Base-by-base conservation (phyloP, 2,888 invertebrate species). In the Caenorhabditis parvicauda region DNA sequence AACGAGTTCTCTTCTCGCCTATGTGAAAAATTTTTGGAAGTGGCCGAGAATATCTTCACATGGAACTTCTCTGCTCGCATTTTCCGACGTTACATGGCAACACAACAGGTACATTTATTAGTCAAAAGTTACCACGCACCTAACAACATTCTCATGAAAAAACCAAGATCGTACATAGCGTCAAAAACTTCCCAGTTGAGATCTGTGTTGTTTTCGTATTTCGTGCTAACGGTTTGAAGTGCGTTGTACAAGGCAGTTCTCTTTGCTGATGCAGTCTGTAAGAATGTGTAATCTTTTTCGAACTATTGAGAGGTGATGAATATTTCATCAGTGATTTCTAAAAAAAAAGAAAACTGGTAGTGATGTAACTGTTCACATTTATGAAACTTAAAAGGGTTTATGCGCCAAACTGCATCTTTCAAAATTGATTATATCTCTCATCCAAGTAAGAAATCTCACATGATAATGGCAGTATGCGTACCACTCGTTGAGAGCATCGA, bases 21-120 rank as follows among this genome's bases (percentile, higher is more conserved):
- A 1, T 66, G 66, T 41, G 66, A 66, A 32, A 62, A 66, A 48
- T 70, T 70, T 27, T 44, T 72, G 6, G 72, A 72, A 51, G 72
- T 92, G 60, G 87, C 88, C 0, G 91, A 91, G 82, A 87, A 87
- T 60, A 87, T 90, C 54, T 84, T 92, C 45, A 88, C 87, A 42
- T 92, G 92, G 92, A 88, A 88, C 72, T 91, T 89, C 82, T 65
- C 72, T 39, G 44, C 67, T 47, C 44, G 71, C 54, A 43, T 65
- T 21, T 63, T 71, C 50, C 67, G 65, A 25, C 38, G 69, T 17
- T 62, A 72, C 7, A 64, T 74, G 44, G 67, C 75, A 70, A 78
- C 81, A 81, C 79, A 64, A 37, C 64, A 69, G 54, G 64, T 67
- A 22, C 2, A 35, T 32, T 32, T 9, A 32, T 12, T 9, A 32